These are phyloP conservation scores for Chymomyza caudatula DNA, from an alignment of 2,888 invertebrate genomes.

Conservation along the genomic window DNA sequence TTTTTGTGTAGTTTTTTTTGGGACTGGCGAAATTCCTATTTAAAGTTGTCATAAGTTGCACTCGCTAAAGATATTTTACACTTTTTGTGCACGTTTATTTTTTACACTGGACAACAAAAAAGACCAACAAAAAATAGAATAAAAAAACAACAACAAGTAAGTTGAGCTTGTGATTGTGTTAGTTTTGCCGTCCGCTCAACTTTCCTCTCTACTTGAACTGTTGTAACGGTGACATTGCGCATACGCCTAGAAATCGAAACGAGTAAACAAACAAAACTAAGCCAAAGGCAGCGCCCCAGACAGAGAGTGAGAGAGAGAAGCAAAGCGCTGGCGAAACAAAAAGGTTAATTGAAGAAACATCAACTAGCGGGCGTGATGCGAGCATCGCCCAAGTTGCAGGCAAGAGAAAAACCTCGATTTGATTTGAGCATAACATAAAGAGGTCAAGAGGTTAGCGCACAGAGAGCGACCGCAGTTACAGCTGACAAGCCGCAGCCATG, in stretches of 20 bases:
- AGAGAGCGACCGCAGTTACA: conserved; percentile 41
- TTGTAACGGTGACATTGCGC: conserved; percentile 66
- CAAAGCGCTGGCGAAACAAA: conserved; percentile 35
- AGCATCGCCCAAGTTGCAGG: conserved; percentile 70
- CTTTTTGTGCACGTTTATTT: conserved; percentile 20
- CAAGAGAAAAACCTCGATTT: conserved; percentile 53
- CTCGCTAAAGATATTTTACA: conserved; percentile 6
- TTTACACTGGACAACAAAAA: not conserved
- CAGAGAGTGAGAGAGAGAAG: not conserved
- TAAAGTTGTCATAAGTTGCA: conserved; percentile 24
- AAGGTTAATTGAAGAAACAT: conserved; percentile 72
- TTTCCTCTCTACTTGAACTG: not conserved
- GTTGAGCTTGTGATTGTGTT: conserved; percentile 6
- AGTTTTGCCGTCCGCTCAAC: not conserved
- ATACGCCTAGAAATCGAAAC: conserved; percentile 53
- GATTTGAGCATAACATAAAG: conserved; percentile 68
- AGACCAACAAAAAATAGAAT: not conserved
- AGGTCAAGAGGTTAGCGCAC: conserved; percentile 56
- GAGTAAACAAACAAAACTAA: conserved; percentile 7
- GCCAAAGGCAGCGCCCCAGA: not conserved
- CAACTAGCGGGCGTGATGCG: conserved; percentile 64
- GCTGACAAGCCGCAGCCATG: conserved; percentile 51
- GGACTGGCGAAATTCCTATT: conserved; percentile 24
- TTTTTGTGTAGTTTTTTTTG: conserved; percentile 7
- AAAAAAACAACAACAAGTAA: not conserved